Base-by-base conservation (phyloP, 1,140 invertebrate species). In the Drosophila pseudoananassae region DNA sequence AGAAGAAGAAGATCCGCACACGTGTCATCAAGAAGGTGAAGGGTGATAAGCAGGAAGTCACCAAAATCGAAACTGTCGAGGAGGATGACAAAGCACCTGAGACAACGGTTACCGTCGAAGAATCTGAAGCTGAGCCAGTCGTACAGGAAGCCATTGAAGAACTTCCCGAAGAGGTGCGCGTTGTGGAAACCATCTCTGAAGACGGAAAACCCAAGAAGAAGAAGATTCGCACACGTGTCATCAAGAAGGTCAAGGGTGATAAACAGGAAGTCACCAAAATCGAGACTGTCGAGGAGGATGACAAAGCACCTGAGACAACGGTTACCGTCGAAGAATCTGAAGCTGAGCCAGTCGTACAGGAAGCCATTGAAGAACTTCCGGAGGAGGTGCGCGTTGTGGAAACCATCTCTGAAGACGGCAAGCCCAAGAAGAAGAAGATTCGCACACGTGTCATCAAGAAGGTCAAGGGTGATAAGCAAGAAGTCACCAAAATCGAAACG, bases 1-100 rank as follows among this genome's bases (percentile, higher is more conserved):
- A 63, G 29, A 63, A 55, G 15, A 61, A 61, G 27, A 61, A 61
- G 58, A 56, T 56, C 6, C 40, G 54, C 9, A 56, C 54, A 29
- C 54, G 53, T 0, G 58, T 60, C 2, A 60, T 60, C 36, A 60
- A 60, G 23, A 60, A 60, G 50, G 59, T 61, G n/a, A 61, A 53
- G 38, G 59, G 58, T 9, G 58, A 61, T n/a, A 61, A 53, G 9
- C 50, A 61, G 33, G 58, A 61, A 25, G 58, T 61, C 14, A 61
- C 58, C 50, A 61, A 61, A 17, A 61, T 61, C 15, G 59, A 63
- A 36, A 63, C 40, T 14, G 54, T 57, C 15, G 54, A 57, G 10
- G 54, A 57, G 29, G 59, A 61, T 29, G 59, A 61, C 15, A 61
- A 61, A 12, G 38, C 45, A 6, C 59, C 59, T 5, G 52, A 56